Conservation (phyloP, 2,888 invertebrate genomes). For the Charanyca ferruginea region DNA sequence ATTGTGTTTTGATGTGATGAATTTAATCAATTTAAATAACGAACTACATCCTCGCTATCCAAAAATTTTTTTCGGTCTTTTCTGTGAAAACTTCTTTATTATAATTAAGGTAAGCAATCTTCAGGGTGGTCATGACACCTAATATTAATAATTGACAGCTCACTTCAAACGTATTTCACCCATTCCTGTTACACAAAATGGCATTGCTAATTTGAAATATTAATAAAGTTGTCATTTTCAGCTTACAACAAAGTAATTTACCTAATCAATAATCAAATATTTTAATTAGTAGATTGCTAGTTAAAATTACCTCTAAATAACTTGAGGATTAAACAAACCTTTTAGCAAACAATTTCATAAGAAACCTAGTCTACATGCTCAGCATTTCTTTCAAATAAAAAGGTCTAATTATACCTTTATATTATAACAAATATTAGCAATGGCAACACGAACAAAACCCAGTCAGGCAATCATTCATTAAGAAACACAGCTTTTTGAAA, state of each 20-base stretch:
- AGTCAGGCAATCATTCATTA: slow-evolving; percentile 36
- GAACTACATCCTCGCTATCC: neutral
- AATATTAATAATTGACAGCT: too few species aligned
- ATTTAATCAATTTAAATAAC: too few species aligned
- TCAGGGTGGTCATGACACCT: too few species aligned
- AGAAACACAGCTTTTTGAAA: slow-evolving; percentile 30
- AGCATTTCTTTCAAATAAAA: slow-evolving; percentile 5
- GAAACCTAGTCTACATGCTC: slow-evolving; percentile 5
- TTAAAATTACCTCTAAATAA: neutral
- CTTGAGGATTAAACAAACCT: neutral
- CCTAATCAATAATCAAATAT: neutral
- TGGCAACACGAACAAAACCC: slow-evolving; percentile 37
- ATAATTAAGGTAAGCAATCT: too few species aligned
- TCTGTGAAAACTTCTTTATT: too few species aligned
- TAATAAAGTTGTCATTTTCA: neutral
- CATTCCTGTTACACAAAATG: too few species aligned
- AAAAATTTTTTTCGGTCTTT: too few species aligned
- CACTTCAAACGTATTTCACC: too few species aligned
- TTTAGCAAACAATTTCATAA: slow-evolving; percentile 9
- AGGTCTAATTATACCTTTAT: slow-evolving; percentile 29
- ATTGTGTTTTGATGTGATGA: too few species aligned
- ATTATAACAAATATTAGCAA: slow-evolving; percentile 21
- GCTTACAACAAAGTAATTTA: neutral
- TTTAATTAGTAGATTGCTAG: slow-evolving; percentile 1
- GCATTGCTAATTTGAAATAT: neutral